Conservation (phyloP, 2,888 invertebrate genomes). For the Rhagonycha lutea region DNA sequence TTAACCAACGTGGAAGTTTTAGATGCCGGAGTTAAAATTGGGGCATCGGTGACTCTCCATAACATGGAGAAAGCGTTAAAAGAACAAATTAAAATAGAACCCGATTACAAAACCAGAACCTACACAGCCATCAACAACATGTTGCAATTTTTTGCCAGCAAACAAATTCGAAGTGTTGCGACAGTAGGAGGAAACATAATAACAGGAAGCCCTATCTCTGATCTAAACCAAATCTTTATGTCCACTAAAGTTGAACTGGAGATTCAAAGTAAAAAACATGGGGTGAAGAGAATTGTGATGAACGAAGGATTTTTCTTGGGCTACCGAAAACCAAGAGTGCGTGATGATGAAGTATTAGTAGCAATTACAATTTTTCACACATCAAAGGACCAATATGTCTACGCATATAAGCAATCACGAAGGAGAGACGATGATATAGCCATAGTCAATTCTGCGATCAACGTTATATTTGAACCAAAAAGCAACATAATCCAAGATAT, state of each 20-base stretch:
- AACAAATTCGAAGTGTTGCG: conserved; percentile 92
- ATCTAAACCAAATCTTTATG: conserved; percentile 90
- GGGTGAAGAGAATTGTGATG: conserved; percentile 66
- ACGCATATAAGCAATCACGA: conserved; percentile 89
- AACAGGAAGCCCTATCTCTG: conserved; percentile 92
- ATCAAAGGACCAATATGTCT: conserved; percentile 69
- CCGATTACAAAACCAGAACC: conserved; percentile 63
- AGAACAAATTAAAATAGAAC: conserved; percentile 58
- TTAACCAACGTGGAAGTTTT: conserved; percentile 63
- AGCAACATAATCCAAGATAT: conserved; percentile 54
- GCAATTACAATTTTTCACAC: conserved; percentile 80
- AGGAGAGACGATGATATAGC: conserved; percentile 94
- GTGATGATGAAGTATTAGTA: conserved; percentile 78
- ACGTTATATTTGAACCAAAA: conserved; percentile 65
- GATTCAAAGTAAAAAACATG: conserved; percentile 61
- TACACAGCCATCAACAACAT: conserved; percentile 77
- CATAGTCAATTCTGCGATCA: conserved; percentile 87
- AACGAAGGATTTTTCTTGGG: conserved; percentile 81
- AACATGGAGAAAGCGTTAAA: conserved; percentile 71
- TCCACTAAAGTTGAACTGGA: conserved; percentile 72
- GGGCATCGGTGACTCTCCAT: conserved; percentile 78
- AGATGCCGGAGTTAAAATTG: conserved; percentile 68
- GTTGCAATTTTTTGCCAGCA: conserved; percentile 94
- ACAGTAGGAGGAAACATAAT: conserved; percentile 92
- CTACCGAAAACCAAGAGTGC: conserved; percentile 78